Percentiles rank a stretch among this genome's conserved stretches.
Evolutionary conservation across 2,888 invertebrate genomes (phyloP).

Genomic region (Tricholauxania praeusta): DNA sequence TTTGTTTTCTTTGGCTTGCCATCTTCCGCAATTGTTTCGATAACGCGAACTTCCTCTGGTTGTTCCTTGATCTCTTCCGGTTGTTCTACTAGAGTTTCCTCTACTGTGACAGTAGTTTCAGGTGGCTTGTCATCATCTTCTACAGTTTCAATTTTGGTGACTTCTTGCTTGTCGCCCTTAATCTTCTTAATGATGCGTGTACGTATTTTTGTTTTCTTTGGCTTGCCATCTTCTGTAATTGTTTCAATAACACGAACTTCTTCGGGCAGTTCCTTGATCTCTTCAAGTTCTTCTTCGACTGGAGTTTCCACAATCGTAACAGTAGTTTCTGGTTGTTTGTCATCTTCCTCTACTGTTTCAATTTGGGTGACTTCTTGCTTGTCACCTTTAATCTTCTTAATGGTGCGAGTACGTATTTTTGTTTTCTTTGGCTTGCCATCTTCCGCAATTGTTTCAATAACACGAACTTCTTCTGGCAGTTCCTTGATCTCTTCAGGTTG

Average conservation of each 20-base stretch:
- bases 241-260: constrained; percentile 40
- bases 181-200: constrained; percentile 43
- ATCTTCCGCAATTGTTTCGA: constrained; percentile 35
- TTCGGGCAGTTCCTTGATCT: constrained; percentile 26
- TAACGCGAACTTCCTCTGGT: constrained; percentile 36
- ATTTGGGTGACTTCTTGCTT: constrained; percentile 43
- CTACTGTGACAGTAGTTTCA: constrained; percentile 41
- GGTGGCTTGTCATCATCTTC: constrained; percentile 43
- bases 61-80: constrained; percentile 34
- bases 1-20: constrained; percentile 37
- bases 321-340: constrained; percentile 35
- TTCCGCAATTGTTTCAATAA: constrained; percentile 37
- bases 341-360: constrained; percentile 37
- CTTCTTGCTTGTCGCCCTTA: constrained; percentile 44
- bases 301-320: constrained; percentile 34
- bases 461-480: constrained; percentile 39
- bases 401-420: constrained; percentile 42
- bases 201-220: constrained; percentile 38
- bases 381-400: constrained; percentile 43
- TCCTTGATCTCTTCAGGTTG: constrained; percentile 33
- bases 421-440: constrained; percentile 41
- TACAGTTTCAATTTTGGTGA: constrained; percentile 43
- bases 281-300: constrained; percentile 24
- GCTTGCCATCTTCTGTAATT: constrained; percentile 40
- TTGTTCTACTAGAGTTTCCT: constrained; percentile 37